These are phyloP conservation scores for Eriocheir sinensis DNA, from an alignment of 1,140 invertebrate species.

Conservation along the genomic window DNA sequence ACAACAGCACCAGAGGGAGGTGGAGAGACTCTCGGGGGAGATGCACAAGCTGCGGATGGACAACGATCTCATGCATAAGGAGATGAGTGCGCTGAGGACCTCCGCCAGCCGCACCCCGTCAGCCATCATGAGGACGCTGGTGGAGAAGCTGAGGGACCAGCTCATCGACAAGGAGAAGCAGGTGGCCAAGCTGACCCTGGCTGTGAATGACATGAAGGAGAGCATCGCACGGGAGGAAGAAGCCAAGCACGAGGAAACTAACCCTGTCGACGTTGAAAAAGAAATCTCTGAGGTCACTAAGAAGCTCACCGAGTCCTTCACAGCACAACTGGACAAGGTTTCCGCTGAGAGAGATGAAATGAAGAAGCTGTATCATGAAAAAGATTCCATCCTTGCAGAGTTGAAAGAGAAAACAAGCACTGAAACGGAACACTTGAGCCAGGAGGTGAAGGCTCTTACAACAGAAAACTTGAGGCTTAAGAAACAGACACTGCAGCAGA, in stretches of 20 bases:
- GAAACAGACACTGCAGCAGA: slow-evolving; percentile 65
- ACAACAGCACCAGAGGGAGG: slow-evolving; percentile 68
- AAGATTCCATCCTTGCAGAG: neutral
- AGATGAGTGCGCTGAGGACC: slow-evolving; percentile 52
- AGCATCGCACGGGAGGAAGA: slow-evolving; percentile 36
- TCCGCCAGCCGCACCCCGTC: slow-evolving; percentile 71
- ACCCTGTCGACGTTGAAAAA: slow-evolving; percentile 56
- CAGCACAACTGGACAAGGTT: slow-evolving; percentile 56
- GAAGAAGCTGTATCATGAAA: slow-evolving; percentile 37
- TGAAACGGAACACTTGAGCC: slow-evolving; percentile 61
- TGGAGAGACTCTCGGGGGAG: slow-evolving; percentile 59
- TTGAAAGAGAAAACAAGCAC: slow-evolving; percentile 50
- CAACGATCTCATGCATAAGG: slow-evolving; percentile 64
- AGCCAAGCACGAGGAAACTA: neutral
- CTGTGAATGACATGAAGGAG: slow-evolving; percentile 74
- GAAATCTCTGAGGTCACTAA: slow-evolving; percentile 47
- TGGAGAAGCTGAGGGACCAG: slow-evolving; percentile 76
- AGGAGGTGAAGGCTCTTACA: slow-evolving; percentile 67
- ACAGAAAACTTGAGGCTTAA: slow-evolving; percentile 56
- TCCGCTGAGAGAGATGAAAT: slow-evolving; percentile 54
- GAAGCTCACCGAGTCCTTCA: slow-evolving; percentile 50
- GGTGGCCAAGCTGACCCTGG: slow-evolving; percentile 58
- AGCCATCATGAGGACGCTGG: slow-evolving; percentile 68
- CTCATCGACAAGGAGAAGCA: slow-evolving; percentile 78
- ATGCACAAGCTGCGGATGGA: slow-evolving; percentile 59